A percentile compares a stretch with the other conserved stretches of the same genome.
Evolutionary conservation across 2,888 invertebrate species (phyloP).

Genomic region (Atherix ibis): DNA sequence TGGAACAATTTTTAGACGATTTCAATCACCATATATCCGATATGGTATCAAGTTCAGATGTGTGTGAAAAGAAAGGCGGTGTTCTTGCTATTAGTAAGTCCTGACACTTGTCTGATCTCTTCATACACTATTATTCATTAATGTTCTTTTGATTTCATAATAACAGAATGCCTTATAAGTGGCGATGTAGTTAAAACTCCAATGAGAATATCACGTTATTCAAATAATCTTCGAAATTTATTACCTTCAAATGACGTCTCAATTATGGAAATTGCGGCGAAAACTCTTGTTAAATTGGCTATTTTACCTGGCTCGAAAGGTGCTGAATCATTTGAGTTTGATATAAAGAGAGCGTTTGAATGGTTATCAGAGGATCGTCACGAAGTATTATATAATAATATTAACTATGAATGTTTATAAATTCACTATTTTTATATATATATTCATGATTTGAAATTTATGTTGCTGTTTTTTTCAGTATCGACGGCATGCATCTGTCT

Average conservation of each 20-base stretch:
- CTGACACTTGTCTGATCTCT: background rate
- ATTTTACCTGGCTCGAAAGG: constrained; percentile 84
- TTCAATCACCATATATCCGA: constrained; percentile 92
- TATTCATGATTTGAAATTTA: background rate
- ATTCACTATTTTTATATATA: background rate
- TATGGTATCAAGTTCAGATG: constrained; percentile 86
- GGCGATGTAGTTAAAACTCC: constrained; percentile 86
- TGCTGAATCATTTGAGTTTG: constrained; percentile 95
- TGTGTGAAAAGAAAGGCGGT: constrained; percentile 89
- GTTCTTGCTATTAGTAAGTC: constrained; percentile 74
- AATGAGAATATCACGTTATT: constrained; percentile 79
- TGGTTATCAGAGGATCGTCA: constrained; percentile 84
- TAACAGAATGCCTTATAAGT: constrained; percentile 80
- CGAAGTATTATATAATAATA: constrained; percentile 39
- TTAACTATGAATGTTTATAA: constrained; percentile 4
- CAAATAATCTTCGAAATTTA: constrained; percentile 79
- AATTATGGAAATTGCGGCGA: constrained; percentile 92
- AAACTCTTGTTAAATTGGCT: constrained; percentile 86
- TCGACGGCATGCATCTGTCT: constrained; percentile 79
- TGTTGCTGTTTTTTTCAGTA: constrained; percentile 33
- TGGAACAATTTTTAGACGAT: constrained; percentile 81
- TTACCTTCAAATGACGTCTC: constrained; percentile 80
- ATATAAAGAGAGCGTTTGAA: constrained; percentile 89
- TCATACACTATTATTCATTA: too few species aligned
- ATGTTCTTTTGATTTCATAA: too few species aligned